These are phyloP conservation scores for Mastacembelus armatus DNA, from an alignment of 2,797 vertebrate genomes.

Conservation along the genomic window DNA sequence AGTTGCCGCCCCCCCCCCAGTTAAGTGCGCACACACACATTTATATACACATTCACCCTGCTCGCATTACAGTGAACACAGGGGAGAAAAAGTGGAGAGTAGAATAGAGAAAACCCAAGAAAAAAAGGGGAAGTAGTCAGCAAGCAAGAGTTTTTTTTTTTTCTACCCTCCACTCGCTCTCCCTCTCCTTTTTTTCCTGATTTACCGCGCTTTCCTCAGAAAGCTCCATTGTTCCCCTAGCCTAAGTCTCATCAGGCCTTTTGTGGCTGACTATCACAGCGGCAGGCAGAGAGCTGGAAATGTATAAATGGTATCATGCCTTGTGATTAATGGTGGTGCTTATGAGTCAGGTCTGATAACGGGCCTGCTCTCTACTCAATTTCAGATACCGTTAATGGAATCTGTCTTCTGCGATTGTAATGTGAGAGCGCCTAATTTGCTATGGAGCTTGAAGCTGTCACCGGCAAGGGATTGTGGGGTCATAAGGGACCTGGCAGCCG, in stretches of 20 bases:
- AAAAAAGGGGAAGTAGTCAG: constrained; percentile 83
- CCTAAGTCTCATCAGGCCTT: constrained; percentile 99
- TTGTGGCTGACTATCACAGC: constrained; percentile 99
- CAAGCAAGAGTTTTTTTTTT: constrained; percentile 79
- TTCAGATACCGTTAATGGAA: constrained; percentile 99
- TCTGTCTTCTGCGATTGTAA: constrained; percentile 99
- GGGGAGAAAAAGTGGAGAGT: constrained; percentile 69
- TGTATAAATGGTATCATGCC: constrained; percentile 99
- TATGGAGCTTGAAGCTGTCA: constrained; percentile 99
- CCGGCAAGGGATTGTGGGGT: constrained; percentile 99
- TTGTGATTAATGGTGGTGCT: constrained; percentile 99
- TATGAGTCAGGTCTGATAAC: constrained; percentile 99
- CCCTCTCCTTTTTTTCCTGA: constrained; percentile 88
- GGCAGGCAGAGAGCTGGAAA: constrained; percentile 99
- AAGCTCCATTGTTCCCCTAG: constrained; percentile 99
- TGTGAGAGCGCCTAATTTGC: constrained; percentile 99
- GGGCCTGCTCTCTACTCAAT: constrained; percentile 99
- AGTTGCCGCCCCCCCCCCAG: constrained; percentile 23
- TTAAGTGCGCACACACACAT: constrained; percentile 43
- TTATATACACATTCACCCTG: constrained; percentile 55
- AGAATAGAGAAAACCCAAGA: constrained; percentile 68
- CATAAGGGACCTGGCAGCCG: constrained; percentile 99
- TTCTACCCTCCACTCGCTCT: constrained; percentile 71
- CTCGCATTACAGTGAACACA: constrained; percentile 68
- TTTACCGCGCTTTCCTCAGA: constrained; percentile 99